Evolutionary conservation across 2,113 vertebrate genomes (phyloP).

Genomic region (Murina feae): DNA sequence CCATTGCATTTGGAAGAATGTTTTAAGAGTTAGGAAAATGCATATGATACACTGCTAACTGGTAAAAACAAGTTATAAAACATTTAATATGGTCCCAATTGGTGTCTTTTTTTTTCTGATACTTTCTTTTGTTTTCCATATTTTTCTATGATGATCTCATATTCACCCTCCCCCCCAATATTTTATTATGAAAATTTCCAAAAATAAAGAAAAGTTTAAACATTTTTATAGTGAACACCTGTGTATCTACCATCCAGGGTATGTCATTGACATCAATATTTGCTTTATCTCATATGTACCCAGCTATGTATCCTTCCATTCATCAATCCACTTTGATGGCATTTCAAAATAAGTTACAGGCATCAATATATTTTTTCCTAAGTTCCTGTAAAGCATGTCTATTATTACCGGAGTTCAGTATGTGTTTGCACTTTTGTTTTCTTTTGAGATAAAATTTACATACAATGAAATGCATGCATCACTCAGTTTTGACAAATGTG

Average conservation of each 20-base stretch:
- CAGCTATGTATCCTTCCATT: neutral
- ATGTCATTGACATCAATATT: neutral
- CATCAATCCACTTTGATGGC: neutral
- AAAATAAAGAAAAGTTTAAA: neutral
- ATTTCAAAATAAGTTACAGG: neutral
- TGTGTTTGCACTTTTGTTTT: slow-evolving; percentile 10
- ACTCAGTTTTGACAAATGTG: neutral
- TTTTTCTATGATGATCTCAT: neutral
- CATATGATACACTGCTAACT: neutral
- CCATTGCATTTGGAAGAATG: neutral
- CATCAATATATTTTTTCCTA: neutral
- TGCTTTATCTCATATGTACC: neutral
- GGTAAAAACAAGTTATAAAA: slow-evolving; percentile 3
- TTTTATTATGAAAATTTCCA: slow-evolving; percentile 25
- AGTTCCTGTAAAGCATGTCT: neutral
- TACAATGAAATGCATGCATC: neutral
- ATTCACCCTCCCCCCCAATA: neutral
- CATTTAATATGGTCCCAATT: neutral
- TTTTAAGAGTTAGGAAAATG: neutral
- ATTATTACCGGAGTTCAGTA: neutral
- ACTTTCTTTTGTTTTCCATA: neutral
- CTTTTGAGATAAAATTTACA: neutral
- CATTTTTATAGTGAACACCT: neutral
- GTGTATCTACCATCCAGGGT: neutral
- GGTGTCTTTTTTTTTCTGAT: neutral